Evolutionary conservation across 1,140 invertebrate genomes (phyloP).

Genomic region (Tribolium madens): DNA sequence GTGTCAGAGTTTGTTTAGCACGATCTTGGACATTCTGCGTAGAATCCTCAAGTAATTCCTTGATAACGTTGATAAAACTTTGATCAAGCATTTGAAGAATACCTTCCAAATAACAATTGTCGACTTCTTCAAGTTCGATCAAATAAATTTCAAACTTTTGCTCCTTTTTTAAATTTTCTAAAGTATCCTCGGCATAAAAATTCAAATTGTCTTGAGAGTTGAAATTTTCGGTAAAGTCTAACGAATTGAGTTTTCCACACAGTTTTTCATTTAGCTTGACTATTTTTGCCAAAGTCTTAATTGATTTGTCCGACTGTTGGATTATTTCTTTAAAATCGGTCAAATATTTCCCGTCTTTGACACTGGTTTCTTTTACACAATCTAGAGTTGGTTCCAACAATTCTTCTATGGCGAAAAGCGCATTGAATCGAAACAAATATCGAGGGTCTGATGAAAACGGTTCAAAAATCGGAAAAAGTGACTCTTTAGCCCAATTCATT

Average conservation of each 20-base stretch:
- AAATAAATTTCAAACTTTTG: constrained; percentile 46
- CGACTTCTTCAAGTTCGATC: not conserved
- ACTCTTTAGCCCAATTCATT: constrained; percentile 55
- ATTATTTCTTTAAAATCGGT: constrained; percentile 46
- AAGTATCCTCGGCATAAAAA: constrained; percentile 55
- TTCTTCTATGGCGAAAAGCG: constrained; percentile 61
- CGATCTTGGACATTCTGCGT: constrained; percentile 45
- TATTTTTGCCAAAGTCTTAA: constrained; percentile 48
- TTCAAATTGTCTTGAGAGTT: constrained; percentile 46
- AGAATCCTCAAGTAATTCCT: constrained; percentile 42
- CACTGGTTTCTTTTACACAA: not conserved
- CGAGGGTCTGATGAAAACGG: constrained; percentile 52
- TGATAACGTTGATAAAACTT: constrained; percentile 43
- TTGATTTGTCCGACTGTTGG: constrained; percentile 7
- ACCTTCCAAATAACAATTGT: constrained; percentile 49
- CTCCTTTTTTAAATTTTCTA: constrained; percentile 46
- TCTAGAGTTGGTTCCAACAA: constrained; percentile 57
- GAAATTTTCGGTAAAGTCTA: constrained; percentile 38
- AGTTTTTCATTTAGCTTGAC: constrained; percentile 49
- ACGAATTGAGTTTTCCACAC: constrained; percentile 48
- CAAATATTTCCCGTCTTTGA: constrained; percentile 40
- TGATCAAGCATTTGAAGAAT: constrained; percentile 44
- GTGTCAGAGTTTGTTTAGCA: constrained; percentile 22
- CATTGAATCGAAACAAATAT: constrained; percentile 58
- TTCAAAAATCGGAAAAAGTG: constrained; percentile 55